Percentiles rank a stretch among this genome's conserved stretches.
Conservation (phyloP, 2,888 invertebrate genomes). For the Brachynemurus nebulosus region DNA sequence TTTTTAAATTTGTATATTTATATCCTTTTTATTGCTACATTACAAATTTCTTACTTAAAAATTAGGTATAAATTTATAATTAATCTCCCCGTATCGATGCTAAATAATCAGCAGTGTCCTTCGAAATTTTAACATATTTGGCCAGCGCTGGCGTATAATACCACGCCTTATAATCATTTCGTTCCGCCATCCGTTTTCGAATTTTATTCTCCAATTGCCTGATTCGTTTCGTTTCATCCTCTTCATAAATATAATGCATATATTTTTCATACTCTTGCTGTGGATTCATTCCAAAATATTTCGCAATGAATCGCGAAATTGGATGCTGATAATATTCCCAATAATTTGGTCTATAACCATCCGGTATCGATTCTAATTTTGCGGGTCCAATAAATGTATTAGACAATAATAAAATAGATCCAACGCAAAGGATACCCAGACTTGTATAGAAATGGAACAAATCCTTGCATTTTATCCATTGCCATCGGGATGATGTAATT, state of each 20-base stretch:
- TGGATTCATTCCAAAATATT: conserved; percentile 48
- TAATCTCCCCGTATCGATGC: conserved; percentile 33
- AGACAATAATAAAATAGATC: conserved; percentile 40
- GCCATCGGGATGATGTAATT: conserved; percentile 52
- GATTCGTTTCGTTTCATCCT: conserved; percentile 45
- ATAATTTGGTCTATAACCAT: conserved; percentile 67
- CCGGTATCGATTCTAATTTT: conserved; percentile 63
- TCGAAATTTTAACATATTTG: conserved; percentile 54
- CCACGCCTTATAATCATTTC: conserved; percentile 70
- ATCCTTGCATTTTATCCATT: conserved; percentile 80
- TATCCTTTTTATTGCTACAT: too few species aligned
- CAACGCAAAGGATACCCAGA: conserved; percentile 59
- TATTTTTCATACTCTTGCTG: conserved; percentile 80
- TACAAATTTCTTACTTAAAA: too few species aligned
- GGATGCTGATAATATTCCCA: conserved; percentile 83
- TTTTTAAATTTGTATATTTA: too few species aligned
- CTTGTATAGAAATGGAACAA: conserved; percentile 39
- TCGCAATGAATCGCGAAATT: conserved; percentile 50
- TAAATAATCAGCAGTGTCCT: conserved; percentile 47
- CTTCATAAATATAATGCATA: conserved; percentile 52
- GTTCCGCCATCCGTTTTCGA: conserved; percentile 49
- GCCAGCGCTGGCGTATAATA: conserved; percentile 59
- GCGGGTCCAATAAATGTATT: conserved; percentile 82
- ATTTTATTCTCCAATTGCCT: conserved; percentile 48
- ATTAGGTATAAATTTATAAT: too few species aligned